Evolutionary conservation across 2,797 vertebrate species (phyloP).

Genomic region (Chloroceryle inda): DNA sequence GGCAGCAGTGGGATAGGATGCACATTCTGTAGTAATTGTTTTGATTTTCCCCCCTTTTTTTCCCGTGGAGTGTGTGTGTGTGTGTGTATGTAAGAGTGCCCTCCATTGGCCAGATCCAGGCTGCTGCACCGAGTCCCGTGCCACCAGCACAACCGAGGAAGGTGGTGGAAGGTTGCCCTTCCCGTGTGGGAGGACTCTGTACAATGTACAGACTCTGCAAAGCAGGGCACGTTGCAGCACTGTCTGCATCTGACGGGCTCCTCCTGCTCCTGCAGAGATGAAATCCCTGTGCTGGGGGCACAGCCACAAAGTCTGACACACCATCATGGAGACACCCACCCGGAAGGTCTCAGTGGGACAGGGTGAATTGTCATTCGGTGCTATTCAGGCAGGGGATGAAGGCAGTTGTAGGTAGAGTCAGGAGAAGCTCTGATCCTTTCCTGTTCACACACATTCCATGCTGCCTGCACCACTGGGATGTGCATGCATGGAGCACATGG

Average conservation of each 20-base stretch:
- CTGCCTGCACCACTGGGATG: background rate
- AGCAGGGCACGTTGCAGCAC: background rate
- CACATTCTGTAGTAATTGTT: background rate
- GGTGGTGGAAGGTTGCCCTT: background rate
- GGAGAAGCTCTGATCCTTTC: too few relatives aligned
- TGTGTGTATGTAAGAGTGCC: slow-evolving; percentile 50
- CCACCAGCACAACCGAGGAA: background rate
- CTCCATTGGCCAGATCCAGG: slow-evolving; percentile 59
- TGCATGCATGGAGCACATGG: fast-evolving
- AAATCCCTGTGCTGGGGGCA: background rate
- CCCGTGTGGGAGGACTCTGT: fast-evolving
- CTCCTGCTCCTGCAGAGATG: background rate
- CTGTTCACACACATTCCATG: background rate
- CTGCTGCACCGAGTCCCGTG: background rate
- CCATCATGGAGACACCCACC: background rate
- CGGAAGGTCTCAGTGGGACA: background rate
- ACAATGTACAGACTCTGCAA: fast-evolving
- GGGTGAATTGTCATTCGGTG: fast-evolving
- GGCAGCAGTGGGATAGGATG: background rate
- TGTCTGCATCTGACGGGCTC: background rate
- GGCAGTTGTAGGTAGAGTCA: background rate
- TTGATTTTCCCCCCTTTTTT: fast-evolving
- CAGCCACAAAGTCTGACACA: fast-evolving
- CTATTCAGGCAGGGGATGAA: background rate
- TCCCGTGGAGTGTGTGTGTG: background rate